Evolutionary conservation across 2,888 invertebrate genomes (phyloP).

Genomic region (Mantis religiosa): DNA sequence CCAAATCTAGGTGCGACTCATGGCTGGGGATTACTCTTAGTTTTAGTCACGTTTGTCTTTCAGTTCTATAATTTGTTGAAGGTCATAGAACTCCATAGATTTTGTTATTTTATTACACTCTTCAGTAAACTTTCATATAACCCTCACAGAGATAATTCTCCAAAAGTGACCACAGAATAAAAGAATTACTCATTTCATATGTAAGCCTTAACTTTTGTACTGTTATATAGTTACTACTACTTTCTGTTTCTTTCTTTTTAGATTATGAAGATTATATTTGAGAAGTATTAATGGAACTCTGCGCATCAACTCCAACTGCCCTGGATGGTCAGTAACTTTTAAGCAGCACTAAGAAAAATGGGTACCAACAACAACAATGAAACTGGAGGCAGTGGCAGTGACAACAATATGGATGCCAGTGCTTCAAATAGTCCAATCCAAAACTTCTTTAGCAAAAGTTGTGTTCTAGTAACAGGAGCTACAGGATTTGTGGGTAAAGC

Average conservation of each 20-base stretch:
- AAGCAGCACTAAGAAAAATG: neutral
- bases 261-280: neutral
- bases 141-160: too few relatives aligned
- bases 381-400: conserved; percentile 12
- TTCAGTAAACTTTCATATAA: too few relatives aligned
- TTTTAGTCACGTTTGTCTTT: too few relatives aligned
- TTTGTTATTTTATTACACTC: too few relatives aligned
- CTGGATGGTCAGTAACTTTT: neutral
- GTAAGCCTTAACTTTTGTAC: too few relatives aligned
- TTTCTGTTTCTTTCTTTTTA: neutral
- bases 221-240: too few relatives aligned
- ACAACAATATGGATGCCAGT: conserved; percentile 6
- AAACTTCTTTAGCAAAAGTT: conserved; percentile 21
- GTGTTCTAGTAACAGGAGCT: conserved; percentile 50
- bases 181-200: too few relatives aligned
- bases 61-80: too few relatives aligned
- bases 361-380: conserved; percentile 9
- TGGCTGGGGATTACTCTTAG: too few relatives aligned
- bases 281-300: neutral
- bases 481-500: conserved; percentile 85
- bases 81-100: too few relatives aligned
- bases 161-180: too few relatives aligned
- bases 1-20: too few relatives aligned
- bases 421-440: conserved; percentile 23
- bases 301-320: neutral